These are phyloP conservation scores for Mellilla xanthometata DNA, from an alignment of 2,888 invertebrate genomes.

Conservation along the genomic window DNA sequence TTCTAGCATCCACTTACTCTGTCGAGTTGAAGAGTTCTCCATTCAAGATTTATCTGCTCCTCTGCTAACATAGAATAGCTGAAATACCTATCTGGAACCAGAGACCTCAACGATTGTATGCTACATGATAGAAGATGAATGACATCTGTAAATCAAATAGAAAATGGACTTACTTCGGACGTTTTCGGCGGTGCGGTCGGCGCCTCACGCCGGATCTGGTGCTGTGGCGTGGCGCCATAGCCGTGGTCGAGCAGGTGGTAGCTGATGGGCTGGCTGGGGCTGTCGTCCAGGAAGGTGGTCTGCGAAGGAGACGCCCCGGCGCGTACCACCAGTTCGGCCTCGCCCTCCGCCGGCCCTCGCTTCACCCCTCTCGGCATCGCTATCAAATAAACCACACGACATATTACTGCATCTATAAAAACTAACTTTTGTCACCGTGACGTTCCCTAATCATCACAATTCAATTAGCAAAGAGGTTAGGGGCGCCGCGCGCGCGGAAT, in stretches of 20 bases:
- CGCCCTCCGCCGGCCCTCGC: constrained; percentile 80
- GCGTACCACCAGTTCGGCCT: constrained; percentile 76
- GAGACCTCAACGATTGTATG: neutral
- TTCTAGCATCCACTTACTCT: too few relatives aligned
- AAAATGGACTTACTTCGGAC: constrained; percentile 71
- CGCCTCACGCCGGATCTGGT: constrained; percentile 84
- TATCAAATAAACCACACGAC: constrained; percentile 46
- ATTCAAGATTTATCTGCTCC: too few relatives aligned
- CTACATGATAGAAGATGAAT: too few relatives aligned
- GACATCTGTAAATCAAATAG: neutral
- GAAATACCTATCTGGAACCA: neutral
- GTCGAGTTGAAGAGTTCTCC: too few relatives aligned
- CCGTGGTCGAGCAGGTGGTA: constrained; percentile 93
- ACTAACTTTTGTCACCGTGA: constrained; percentile 35
- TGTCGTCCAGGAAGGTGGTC: constrained; percentile 75
- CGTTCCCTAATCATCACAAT: constrained; percentile 62
- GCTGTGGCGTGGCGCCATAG: constrained; percentile 91
- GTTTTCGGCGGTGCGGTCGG: constrained; percentile 80
- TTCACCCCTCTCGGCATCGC: constrained; percentile 85
- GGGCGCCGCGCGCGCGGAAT: constrained; percentile 80
- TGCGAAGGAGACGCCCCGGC: constrained; percentile 81
- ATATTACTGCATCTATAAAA: constrained; percentile 34
- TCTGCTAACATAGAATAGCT: neutral
- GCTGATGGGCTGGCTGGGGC: constrained; percentile 82
- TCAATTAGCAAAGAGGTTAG: constrained; percentile 80